phyloP scores from a whole-genome alignment of 2,888 invertebrate genomes.

The Limnephilus marmoratus region DNA sequence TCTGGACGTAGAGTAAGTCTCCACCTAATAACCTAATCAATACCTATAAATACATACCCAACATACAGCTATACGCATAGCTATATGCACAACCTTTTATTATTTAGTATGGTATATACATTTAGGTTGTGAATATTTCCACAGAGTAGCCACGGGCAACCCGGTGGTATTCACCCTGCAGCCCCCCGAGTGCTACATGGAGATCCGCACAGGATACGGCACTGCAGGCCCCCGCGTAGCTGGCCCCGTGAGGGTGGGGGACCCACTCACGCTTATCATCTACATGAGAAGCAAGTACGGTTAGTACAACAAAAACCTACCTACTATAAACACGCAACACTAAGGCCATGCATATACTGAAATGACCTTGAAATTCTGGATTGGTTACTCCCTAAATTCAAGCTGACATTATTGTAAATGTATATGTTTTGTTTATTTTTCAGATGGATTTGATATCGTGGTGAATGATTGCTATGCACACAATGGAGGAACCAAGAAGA shows the following conservation, averaged over 20 bases:
- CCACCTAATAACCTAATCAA: slow-evolving; percentile 39
- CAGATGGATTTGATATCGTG: slow-evolving; percentile 96
- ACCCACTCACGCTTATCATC: slow-evolving; percentile 93
- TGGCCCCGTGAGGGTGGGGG: slow-evolving; percentile 94
- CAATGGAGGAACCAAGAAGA: slow-evolving; percentile 94
- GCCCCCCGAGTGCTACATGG: slow-evolving; percentile 97
- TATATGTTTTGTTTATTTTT: slow-evolving; percentile 67
- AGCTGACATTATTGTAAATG: no score
- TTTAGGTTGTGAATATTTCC: not conserved
- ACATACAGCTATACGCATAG: no score
- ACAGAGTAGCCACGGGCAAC: slow-evolving; percentile 94
- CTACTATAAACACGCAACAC: no score
- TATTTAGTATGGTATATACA: not conserved
- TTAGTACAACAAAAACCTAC: slow-evolving; percentile 71
- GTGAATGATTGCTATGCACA: slow-evolving; percentile 96
- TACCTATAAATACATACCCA: no score
- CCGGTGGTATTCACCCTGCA: slow-evolving; percentile 95
- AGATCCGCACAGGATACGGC: slow-evolving; percentile 94
- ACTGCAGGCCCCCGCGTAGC: slow-evolving; percentile 90
- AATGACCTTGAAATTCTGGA: not conserved
- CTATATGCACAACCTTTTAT: no score
- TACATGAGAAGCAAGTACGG: slow-evolving; percentile 97
- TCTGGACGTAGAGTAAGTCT: slow-evolving; percentile 93
- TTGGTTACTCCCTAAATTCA: not conserved
- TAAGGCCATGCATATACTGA: not conserved